A percentile compares a stretch with the other conserved stretches of the same genome.
phyloP scores from a whole-genome alignment of 2,888 invertebrate species.

The Dolichopus griseipennis region DNA sequence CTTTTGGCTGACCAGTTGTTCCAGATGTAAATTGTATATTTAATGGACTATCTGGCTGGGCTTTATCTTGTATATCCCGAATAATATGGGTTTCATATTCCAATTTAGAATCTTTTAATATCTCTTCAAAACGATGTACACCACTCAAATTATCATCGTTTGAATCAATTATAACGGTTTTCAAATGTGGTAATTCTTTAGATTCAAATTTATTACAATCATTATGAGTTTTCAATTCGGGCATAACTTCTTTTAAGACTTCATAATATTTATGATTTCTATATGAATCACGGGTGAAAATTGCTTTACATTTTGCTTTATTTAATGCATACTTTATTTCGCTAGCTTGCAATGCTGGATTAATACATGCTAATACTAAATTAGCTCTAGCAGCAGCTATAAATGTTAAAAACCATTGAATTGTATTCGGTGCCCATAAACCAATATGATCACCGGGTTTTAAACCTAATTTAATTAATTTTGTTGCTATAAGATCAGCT shows the following conservation, averaged over 20 bases:
- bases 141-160: slow-evolving; percentile 44
- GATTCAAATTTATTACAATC: slow-evolving; percentile 44
- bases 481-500: slow-evolving; percentile 59
- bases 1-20: slow-evolving; percentile 70
- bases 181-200: slow-evolving; percentile 45
- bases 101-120: slow-evolving; percentile 31
- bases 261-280: slow-evolving; percentile 59
- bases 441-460: slow-evolving; percentile 64
- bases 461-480: slow-evolving; percentile 60
- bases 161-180: slow-evolving; percentile 51
- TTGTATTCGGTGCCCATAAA: slow-evolving; percentile 68
- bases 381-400: slow-evolving; percentile 65
- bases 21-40: slow-evolving; percentile 82
- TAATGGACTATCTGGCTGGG: slow-evolving; percentile 53
- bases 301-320: slow-evolving; percentile 58
- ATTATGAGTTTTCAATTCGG: slow-evolving; percentile 44
- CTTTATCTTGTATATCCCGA: not conserved
- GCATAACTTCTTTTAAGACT: slow-evolving; percentile 50
- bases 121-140: slow-evolving; percentile 41
- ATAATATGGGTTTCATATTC: slow-evolving; percentile 28
- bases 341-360: slow-evolving; percentile 59
- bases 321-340: slow-evolving; percentile 66
- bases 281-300: slow-evolving; percentile 55
- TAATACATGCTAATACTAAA: slow-evolving; percentile 63
- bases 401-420: slow-evolving; percentile 66